phyloP scores from a whole-genome alignment of 2,113 vertebrate species.

The Megaptera novaeangliae region DNA sequence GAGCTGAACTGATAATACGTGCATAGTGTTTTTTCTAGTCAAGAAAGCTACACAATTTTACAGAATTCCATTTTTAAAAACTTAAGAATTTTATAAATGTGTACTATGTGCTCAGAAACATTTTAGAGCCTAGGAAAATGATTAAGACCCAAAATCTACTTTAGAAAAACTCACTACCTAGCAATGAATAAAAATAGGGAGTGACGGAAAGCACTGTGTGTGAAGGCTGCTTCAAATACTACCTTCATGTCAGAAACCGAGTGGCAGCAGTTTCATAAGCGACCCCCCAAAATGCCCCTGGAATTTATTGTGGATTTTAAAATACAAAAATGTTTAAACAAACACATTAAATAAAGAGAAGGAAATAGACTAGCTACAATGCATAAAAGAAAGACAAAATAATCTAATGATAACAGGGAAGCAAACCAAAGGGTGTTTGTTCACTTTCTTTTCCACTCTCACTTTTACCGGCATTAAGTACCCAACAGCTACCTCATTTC shows the following conservation, averaged over 20 bases:
- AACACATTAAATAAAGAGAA: neutral
- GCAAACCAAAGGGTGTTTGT: neutral
- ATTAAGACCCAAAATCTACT: neutral
- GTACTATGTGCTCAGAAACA: neutral
- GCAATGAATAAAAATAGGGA: neutral
- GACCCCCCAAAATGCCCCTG: neutral
- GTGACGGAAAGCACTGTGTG: accelerated
- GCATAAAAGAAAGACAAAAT: neutral
- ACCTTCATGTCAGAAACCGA: too few relatives aligned
- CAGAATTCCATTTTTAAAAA: neutral
- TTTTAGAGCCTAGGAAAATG: neutral
- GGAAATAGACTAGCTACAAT: neutral
- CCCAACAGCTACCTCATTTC: neutral
- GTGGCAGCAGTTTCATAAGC: neutral
- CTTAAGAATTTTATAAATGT: neutral
- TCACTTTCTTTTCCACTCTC: neutral
- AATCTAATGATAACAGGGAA: neutral
- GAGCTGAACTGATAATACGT: neutral
- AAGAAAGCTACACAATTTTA: neutral
- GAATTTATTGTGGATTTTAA: neutral
- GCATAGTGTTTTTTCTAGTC: neutral
- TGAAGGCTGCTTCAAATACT: neutral
- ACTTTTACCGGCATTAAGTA: neutral
- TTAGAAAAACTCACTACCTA: neutral
- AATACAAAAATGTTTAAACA: neutral